phyloP scores from a whole-genome alignment of 2,113 vertebrate genomes.

The Sinocyclocheilus anophthalmus region DNA sequence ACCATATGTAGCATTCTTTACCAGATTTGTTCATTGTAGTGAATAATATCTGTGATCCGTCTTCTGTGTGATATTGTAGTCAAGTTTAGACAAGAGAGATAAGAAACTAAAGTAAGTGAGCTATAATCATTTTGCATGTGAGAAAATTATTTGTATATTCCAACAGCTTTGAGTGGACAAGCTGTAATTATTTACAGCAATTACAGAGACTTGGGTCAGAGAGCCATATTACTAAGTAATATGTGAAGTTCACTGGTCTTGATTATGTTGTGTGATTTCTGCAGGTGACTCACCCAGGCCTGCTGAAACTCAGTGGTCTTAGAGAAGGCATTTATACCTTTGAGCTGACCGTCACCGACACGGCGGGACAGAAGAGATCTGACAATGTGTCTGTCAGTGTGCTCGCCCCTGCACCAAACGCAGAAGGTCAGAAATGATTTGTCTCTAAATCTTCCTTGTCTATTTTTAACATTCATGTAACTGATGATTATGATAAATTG shows the following conservation, averaged over 20 bases:
- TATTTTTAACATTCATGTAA: too few species aligned
- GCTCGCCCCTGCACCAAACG: slow-evolving; percentile 79
- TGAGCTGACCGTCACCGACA: slow-evolving; percentile 89
- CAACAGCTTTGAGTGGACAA: neutral
- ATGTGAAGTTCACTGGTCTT: neutral
- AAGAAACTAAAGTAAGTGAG: neutral
- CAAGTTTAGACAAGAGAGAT: neutral
- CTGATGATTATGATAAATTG: too few species aligned
- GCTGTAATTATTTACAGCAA: neutral
- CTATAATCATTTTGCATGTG: neutral
- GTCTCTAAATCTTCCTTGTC: neutral
- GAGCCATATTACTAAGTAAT: neutral
- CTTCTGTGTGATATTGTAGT: neutral
- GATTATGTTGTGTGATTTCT: neutral
- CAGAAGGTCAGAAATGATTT: slow-evolving; percentile 73
- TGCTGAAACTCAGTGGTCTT: slow-evolving; percentile 85
- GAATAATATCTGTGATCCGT: neutral
- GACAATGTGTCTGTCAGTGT: slow-evolving; percentile 89
- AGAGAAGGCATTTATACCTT: slow-evolving; percentile 86
- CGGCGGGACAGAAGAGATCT: slow-evolving; percentile 82
- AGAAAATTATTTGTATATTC: neutral
- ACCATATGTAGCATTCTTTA: neutral
- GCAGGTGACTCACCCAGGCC: slow-evolving; percentile 88
- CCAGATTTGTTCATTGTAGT: neutral
- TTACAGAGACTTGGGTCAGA: neutral